Percentiles rank a stretch among this genome's conserved stretches.
phyloP scores from a whole-genome alignment of 2,113 vertebrate genomes.

The Rhea pennata region DNA sequence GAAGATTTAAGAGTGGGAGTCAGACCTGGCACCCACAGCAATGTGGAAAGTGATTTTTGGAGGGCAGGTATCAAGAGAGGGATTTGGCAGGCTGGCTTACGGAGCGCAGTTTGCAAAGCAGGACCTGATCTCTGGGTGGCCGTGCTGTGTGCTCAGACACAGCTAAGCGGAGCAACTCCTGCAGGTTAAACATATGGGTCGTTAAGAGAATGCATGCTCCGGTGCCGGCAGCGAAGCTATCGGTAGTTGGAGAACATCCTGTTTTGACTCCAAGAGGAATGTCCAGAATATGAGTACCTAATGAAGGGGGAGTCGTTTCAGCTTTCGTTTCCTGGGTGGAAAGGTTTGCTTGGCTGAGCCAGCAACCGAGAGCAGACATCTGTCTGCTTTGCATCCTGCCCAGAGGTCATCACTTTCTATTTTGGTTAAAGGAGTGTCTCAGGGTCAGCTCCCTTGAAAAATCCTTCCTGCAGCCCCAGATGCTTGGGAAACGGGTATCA shows the following conservation, averaged over 20 bases:
- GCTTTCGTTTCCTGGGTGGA: constrained; percentile 61
- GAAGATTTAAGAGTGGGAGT: not conserved
- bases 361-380: constrained; percentile 19
- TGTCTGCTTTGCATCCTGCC: constrained; percentile 66
- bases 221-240: not conserved
- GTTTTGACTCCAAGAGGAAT: not conserved
- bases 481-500: not conserved
- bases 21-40: not conserved
- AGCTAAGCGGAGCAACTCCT: not conserved
- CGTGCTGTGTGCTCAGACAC: not conserved
- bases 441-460: constrained; percentile 22
- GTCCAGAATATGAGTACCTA: constrained; percentile 17
- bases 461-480: not conserved
- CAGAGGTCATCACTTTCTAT: constrained; percentile 37
- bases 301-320: not conserved
- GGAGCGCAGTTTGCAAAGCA: not conserved
- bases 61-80: not conserved
- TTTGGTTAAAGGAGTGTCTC: constrained; percentile 21
- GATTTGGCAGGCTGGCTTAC: not conserved
- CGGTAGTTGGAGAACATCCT: not conserved
- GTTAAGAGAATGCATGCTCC: not conserved
- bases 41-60: not conserved
- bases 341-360: constrained; percentile 32
- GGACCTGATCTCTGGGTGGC: not conserved
- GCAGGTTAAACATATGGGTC: not conserved